These are phyloP conservation scores for Mactromeris polynyma DNA, from an alignment of 2,888 invertebrate genomes.

Conservation along the genomic window DNA sequence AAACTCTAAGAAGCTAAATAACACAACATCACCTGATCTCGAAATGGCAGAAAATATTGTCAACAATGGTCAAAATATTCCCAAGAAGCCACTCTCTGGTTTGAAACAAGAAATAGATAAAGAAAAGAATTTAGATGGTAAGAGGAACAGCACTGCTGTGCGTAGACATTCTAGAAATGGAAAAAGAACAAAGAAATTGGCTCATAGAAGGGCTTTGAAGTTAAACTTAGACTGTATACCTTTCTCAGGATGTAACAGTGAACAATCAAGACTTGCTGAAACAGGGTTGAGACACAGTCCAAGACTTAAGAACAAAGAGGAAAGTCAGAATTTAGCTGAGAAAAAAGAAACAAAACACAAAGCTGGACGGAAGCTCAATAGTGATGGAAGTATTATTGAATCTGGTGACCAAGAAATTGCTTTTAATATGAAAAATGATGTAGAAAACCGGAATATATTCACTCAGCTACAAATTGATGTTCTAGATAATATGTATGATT, in stretches of 20 bases:
- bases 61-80: slow-evolving; percentile 12
- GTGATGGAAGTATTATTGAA: slow-evolving; percentile 21
- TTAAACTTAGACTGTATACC: slow-evolving; percentile 54
- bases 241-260: slow-evolving; percentile 13
- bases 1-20: slow-evolving; percentile 36
- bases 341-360: slow-evolving; percentile 8
- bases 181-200: slow-evolving; percentile 44
- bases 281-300: slow-evolving; percentile 70
- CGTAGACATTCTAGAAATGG: slow-evolving; percentile 45
- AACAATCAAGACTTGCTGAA: slow-evolving; percentile 26
- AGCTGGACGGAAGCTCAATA: slow-evolving; percentile 38
- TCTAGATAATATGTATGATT: slow-evolving; percentile 34
- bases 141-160: slow-evolving; percentile 6
- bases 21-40: slow-evolving; percentile 38
- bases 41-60: slow-evolving; percentile 44
- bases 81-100: background rate
- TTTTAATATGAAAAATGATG: slow-evolving; percentile 51
- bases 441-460: slow-evolving; percentile 60
- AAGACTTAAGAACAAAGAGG: slow-evolving; percentile 59
- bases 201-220: slow-evolving; percentile 42
- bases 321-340: background rate
- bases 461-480: slow-evolving; percentile 64
- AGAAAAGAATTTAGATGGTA: background rate
- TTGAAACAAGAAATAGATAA: background rate
- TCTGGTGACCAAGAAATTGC: slow-evolving; percentile 61